phyloP scores from a whole-genome alignment of 2,797 vertebrate genomes.

The Cheirogaleus major region DNA sequence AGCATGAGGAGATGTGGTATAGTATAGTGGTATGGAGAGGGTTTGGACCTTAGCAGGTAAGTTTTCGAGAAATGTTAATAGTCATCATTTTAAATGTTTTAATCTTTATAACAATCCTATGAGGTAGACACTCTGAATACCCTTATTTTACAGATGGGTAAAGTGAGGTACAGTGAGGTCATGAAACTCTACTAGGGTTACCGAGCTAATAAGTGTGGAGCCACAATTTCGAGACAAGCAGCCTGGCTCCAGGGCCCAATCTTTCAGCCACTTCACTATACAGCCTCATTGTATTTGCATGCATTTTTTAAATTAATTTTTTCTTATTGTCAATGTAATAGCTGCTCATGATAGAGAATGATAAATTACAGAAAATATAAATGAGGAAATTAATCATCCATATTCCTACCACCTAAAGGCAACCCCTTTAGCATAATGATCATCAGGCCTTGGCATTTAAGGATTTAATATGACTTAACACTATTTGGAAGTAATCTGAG shows the following conservation, averaged over 20 bases:
- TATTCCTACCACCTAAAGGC: background rate
- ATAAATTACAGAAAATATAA: background rate
- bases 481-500: background rate
- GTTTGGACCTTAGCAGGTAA: background rate
- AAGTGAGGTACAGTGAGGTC: background rate
- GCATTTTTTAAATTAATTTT: background rate
- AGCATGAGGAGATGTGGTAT: background rate
- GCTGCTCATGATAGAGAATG: background rate
- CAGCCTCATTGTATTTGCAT: background rate
- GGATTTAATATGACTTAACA: background rate
- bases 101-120: background rate
- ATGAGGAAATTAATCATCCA: background rate
- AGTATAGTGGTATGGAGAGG: background rate
- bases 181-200: background rate
- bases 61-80: background rate
- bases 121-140: background rate
- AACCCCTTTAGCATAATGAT: background rate
- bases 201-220: no score
- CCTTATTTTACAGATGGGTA: background rate
- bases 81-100: background rate
- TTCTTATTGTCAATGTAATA: background rate
- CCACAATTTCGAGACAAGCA: background rate
- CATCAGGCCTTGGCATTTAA: background rate
- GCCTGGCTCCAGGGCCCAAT: background rate
- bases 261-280: background rate